Percentiles rank a stretch among this genome's conserved stretches.
Conservation (phyloP, 30 jellyfish, hydroid and myxozoan species). For the Pseudorhiza aurosa region DNA sequence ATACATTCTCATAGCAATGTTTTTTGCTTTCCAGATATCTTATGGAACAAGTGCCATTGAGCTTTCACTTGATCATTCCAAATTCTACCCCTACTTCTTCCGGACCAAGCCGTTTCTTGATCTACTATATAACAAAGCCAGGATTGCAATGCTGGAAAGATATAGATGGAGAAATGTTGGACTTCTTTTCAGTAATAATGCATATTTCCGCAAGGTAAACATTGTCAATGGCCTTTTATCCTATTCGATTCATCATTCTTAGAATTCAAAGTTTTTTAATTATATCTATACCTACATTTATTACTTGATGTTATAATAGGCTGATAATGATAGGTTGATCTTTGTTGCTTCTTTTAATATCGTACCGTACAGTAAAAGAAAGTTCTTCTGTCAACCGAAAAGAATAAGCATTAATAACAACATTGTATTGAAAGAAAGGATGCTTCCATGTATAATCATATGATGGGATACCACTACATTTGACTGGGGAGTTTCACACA, state of each 20-base stretch:
- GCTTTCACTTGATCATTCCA: slow-evolving; percentile 37
- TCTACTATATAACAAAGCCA: slow-evolving; percentile 68
- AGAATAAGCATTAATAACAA: background rate
- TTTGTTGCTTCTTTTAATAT: too few relatives aligned
- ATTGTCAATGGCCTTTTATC: background rate
- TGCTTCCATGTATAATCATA: too few relatives aligned
- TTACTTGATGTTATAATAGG: too few relatives aligned
- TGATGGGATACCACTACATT: too few relatives aligned
- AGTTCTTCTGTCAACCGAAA: background rate
- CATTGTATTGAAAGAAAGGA: too few relatives aligned
- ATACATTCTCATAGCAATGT: too few relatives aligned
- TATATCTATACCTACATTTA: too few relatives aligned
- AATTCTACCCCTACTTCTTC: slow-evolving; percentile 74
- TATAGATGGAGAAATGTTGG: slow-evolving; percentile 74
- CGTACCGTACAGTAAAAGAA: too few relatives aligned
- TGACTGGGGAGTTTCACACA: too few relatives aligned
- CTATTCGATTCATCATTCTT: too few relatives aligned
- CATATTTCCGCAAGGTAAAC: slow-evolving; percentile 68
- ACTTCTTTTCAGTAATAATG: slow-evolving; percentile 67
- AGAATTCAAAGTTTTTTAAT: too few relatives aligned
- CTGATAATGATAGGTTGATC: too few relatives aligned
- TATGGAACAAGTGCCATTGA: slow-evolving; percentile 76
- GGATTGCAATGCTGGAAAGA: slow-evolving; percentile 67
- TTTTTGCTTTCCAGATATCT: slow-evolving; percentile 72
- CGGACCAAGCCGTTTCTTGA: slow-evolving; percentile 80